These are phyloP conservation scores for Phainopepla nitens DNA, from an alignment of 2,113 vertebrate genomes.

Conservation along the genomic window DNA sequence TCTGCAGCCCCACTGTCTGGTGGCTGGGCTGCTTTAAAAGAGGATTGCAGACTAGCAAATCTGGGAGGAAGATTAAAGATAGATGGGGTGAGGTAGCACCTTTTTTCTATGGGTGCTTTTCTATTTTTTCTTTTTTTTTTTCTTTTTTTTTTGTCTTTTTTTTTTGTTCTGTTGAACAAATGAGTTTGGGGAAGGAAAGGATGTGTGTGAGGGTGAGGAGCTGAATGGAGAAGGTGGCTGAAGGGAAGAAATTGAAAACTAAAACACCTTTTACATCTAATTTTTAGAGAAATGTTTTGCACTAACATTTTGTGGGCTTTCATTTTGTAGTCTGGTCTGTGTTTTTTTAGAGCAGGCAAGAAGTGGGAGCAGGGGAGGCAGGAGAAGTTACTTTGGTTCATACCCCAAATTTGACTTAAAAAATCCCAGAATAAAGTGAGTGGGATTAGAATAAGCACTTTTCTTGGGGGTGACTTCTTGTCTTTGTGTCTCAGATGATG, in stretches of 20 bases:
- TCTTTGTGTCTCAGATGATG: neutral
- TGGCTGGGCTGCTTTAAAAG: neutral
- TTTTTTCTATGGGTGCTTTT: neutral
- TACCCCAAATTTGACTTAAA: neutral
- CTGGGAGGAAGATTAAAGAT: neutral
- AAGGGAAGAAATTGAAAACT: neutral
- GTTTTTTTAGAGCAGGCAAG: neutral
- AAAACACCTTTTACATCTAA: neutral
- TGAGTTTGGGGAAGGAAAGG: neutral
- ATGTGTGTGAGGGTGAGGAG: neutral
- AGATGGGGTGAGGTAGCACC: neutral
- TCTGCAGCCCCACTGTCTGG: neutral
- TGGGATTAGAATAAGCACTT: neutral
- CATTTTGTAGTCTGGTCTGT: neutral
- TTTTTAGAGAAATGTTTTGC: neutral
- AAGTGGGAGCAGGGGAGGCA: neutral
- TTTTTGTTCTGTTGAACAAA: neutral
- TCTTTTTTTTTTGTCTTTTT: neutral
- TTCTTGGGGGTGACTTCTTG: neutral
- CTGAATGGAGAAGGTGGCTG: neutral
- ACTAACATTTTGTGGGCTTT: neutral
- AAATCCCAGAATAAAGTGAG: neutral
- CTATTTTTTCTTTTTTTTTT: neutral
- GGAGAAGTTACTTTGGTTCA: neutral
- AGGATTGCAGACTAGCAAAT: neutral